Base-by-base conservation (phyloP, 2,888 invertebrate species). In the Drosophila conformis region DNA sequence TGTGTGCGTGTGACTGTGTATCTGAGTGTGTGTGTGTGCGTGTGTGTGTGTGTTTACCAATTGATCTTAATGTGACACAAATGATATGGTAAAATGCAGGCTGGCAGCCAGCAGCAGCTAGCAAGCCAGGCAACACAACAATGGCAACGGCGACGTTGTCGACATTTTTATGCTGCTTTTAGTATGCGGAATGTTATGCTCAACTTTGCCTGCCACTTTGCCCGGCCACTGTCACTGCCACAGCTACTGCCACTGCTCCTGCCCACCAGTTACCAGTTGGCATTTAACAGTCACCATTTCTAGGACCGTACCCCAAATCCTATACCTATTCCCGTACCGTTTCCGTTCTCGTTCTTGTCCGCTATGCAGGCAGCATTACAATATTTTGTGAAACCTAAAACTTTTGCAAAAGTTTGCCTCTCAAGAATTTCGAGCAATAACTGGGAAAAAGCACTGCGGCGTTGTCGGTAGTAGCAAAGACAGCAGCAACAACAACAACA, bases 1-100 rank as follows among this genome's bases (percentile, higher is more conserved):
- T 13, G 35, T 40, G 27, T 58, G 52, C 52, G 29, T 35, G 49
- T 29, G 7, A 21, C n/a, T 57, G 21, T 56, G 46, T 40, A 18
- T 11, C 33, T 40, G 31, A 33, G 49, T 21, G n/a, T 21, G 53
- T 56, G 60, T 42, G 49, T 40, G 27, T 25, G 27, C 27, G 25
- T 52, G 36, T 63, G 35, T 57, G 73, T 80, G 87, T 83, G 83
- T 91, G 85, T 91, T 89, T 91, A 83, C 91, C 91, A 91, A 91
- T 91, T 91, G 91, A 91, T 91, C 91, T 91, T 91, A 91, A 91
- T 91, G 90, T 91, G 91, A 91, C 91, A 91, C 90, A 91, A 91
- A 91, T 91, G 91, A 91, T 91, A 91, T 90, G 87, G 82, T 87
- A 86, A 89, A 89, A 82, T 87, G 79, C 82, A 81, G 80, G 62